Base-by-base conservation (phyloP, 2,888 invertebrate species). In the Venusia cambrica region DNA sequence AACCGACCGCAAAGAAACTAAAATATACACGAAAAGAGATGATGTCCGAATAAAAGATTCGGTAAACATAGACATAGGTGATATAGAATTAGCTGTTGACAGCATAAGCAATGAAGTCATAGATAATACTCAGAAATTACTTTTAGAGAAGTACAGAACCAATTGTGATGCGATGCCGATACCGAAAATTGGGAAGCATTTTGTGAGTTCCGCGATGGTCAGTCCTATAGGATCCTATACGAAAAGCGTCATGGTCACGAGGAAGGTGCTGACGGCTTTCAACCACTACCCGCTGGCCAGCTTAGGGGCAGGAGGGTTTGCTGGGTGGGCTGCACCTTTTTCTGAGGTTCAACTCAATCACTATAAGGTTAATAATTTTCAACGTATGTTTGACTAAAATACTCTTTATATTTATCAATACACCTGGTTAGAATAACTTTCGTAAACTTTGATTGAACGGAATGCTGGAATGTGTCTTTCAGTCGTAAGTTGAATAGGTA, bases 221-320 rank as follows among this genome's bases (percentile, higher is more conserved):
- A 92, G 92, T 56, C 89, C 89, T 2, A 77, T 88, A 38, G 91
- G 91, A 7, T 90, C 90, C 49, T 92, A 92, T 39, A 91, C 92
- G 29, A 94, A 94, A 68, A 93, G 93, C 64, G 90, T 93, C 64
- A 90, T 93, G 63, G 74, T 89, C 9, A 92, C 92, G 2, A 84
- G 84, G 47, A 89, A 88, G 43, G 89, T 92, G 12, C 73, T 92
- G 54, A 92, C 91, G 24, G 92, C 93, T 18, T 93, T 93, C 73
- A 94, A 94, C 70, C 94, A 94, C 64, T 94, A 93, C 59, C 91
- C 93, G 2, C 68, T 94, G 47, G 87, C 89, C 35, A 87, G 89
- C 36, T 61, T 92, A 11, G 88, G 88, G 29, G 78, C 88, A 4
- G 81, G 89, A 6, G 83, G 89, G 8, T 81, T 87, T 47, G 73